A percentile compares a stretch with the other conserved stretches of the same genome.
Conservation (phyloP, 2,113 vertebrate species). For the Pandion haliaetus region DNA sequence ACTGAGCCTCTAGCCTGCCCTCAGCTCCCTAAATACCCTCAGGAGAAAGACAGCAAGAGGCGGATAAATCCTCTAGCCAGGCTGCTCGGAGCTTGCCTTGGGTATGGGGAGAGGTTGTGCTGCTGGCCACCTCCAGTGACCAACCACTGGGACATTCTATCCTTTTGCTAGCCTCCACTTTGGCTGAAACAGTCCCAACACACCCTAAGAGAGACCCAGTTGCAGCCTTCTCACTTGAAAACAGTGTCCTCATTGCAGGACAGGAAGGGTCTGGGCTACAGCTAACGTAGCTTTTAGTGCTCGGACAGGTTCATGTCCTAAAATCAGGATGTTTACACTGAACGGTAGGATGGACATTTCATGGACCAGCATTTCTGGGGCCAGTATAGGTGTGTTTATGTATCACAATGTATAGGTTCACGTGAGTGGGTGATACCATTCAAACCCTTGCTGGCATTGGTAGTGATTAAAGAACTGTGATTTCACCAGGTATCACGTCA, state of each 20-base stretch:
- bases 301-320: not conserved
- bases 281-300: not conserved
- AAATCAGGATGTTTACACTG: not conserved
- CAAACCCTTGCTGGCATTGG: not conserved
- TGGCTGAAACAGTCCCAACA: not conserved
- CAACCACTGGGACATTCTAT: not conserved
- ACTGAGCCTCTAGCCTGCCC: not conserved
- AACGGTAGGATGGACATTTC: not conserved
- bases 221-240: not conserved
- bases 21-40: not conserved
- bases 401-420: not conserved
- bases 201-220: accelerated
- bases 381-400: not conserved
- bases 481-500: not conserved
- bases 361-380: not conserved
- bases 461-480: not conserved
- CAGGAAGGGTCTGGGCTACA: not conserved
- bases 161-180: not conserved
- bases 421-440: not conserved
- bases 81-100: not conserved
- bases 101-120: not conserved
- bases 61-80: not conserved
- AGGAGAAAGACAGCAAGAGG: not conserved
- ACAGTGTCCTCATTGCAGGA: not conserved
- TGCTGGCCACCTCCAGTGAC: not conserved